These are phyloP conservation scores for Nyctibius bracteatus DNA, from an alignment of 2,113 vertebrate genomes.

Conservation along the genomic window DNA sequence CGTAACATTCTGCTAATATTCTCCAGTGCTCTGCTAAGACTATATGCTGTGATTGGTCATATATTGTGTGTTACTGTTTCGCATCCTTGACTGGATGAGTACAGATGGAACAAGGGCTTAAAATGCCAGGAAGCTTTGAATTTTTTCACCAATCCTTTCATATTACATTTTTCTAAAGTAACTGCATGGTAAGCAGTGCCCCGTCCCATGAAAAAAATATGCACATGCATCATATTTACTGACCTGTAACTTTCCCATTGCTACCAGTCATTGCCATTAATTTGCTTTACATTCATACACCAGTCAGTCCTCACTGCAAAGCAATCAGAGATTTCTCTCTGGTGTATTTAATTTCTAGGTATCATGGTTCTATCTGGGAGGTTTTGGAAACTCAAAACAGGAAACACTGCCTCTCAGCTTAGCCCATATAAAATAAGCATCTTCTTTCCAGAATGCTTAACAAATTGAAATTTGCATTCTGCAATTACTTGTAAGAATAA, in stretches of 20 bases:
- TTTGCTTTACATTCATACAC: neutral
- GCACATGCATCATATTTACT: neutral
- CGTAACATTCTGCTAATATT: neutral
- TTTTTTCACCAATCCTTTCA: neutral
- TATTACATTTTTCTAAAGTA: neutral
- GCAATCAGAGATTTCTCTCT: neutral
- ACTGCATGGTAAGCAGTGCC: neutral
- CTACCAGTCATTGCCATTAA: neutral
- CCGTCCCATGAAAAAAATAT: neutral
- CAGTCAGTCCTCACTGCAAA: neutral
- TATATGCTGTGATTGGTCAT: neutral
- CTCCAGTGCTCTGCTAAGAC: neutral
- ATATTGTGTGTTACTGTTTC: neutral
- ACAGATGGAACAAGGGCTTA: neutral
- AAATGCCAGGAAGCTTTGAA: neutral
- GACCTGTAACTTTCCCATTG: neutral
- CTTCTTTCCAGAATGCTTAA: neutral
- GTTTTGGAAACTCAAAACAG: neutral
- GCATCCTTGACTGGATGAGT: neutral
- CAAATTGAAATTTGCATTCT: constrained; percentile 9
- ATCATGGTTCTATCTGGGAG: neutral
- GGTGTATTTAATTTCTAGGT: neutral
- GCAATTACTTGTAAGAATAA: constrained; percentile 12
- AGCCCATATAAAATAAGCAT: neutral
- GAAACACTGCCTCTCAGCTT: neutral